Percentiles rank a stretch among this genome's conserved stretches.
These are phyloP conservation scores for Leptopilina clavipes DNA, from an alignment of 1,140 invertebrate genomes.

Conservation along the genomic window DNA sequence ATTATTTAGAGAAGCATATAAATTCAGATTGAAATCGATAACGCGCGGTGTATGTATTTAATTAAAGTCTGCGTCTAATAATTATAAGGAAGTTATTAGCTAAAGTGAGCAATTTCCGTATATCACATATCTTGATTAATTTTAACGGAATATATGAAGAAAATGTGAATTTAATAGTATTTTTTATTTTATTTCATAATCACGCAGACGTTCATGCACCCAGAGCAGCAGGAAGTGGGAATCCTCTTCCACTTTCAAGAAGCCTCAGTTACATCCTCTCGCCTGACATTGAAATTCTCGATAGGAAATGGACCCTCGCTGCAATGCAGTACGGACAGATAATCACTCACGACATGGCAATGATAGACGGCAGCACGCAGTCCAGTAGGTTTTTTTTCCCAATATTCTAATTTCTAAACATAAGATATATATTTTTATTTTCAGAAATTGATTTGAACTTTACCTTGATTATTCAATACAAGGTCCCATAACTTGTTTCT, in stretches of 20 bases:
- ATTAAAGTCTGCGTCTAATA: not conserved
- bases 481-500: not conserved
- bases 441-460: no score
- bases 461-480: no score
- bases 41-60: not conserved
- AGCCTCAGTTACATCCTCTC: slow-evolving; percentile 82
- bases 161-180: not conserved
- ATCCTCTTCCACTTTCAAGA: slow-evolving; percentile 81
- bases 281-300: slow-evolving; percentile 78
- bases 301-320: slow-evolving; percentile 83
- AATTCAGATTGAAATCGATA: not conserved
- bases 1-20: not conserved
- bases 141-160: not conserved
- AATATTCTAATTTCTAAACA: no score
- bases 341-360: slow-evolving; percentile 90
- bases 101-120: slow-evolving; percentile 1
- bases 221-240: slow-evolving; percentile 77
- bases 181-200: slow-evolving; percentile 14
- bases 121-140: not conserved
- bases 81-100: slow-evolving; percentile 11
- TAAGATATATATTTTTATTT: no score
- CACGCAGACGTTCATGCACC: slow-evolving; percentile 75
- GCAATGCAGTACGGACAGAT: slow-evolving; percentile 93
- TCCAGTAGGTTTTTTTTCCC: slow-evolving; percentile 79
- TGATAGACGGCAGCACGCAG: slow-evolving; percentile 82